Evolutionary conservation across 2,888 invertebrate genomes (phyloP).

Genomic region (Coenonympha arcania): DNA sequence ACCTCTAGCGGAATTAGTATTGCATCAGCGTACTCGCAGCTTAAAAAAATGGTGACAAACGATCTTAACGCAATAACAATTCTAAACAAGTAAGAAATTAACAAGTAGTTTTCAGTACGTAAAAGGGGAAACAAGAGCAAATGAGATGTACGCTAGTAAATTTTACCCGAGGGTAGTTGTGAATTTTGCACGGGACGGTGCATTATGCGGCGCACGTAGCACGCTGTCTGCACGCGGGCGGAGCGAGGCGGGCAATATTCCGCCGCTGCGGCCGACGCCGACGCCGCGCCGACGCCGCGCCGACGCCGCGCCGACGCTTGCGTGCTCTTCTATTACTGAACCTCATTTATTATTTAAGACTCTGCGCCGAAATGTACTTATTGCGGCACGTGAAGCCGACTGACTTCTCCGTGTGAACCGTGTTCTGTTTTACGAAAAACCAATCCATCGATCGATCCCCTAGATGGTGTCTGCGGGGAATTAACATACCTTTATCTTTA

Average conservation of each 20-base stretch:
- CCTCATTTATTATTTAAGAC: slow-evolving; percentile 65
- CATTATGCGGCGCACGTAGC: slow-evolving; percentile 71
- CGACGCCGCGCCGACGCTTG: slow-evolving; percentile 38
- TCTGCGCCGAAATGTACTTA: slow-evolving; percentile 50
- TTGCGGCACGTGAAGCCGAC: slow-evolving; percentile 48
- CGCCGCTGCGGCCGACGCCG: slow-evolving; percentile 34
- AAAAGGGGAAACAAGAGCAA: slow-evolving; percentile 57
- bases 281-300: too few species aligned
- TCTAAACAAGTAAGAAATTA: slow-evolving; percentile 5
- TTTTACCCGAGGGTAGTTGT: slow-evolving; percentile 66
- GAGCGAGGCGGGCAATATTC: slow-evolving; percentile 39
- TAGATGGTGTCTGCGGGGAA: too few species aligned
- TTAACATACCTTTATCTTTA: too few species aligned
- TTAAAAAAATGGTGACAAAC: background rate
- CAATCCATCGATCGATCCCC: too few species aligned
- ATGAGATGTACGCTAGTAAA: slow-evolving; percentile 68
- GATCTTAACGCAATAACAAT: slow-evolving; percentile 6
- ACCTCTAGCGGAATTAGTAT: background rate
- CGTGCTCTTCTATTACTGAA: slow-evolving; percentile 55
- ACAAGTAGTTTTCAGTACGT: slow-evolving; percentile 47
- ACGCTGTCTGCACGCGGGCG: slow-evolving; percentile 40
- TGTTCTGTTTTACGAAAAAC: background rate
- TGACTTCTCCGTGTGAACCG: slow-evolving; percentile 18
- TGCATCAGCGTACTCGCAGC: background rate
- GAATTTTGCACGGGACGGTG: slow-evolving; percentile 67